These are phyloP conservation scores for Tipula confusa DNA, from an alignment of 2,888 invertebrate genomes.

Conservation along the genomic window DNA sequence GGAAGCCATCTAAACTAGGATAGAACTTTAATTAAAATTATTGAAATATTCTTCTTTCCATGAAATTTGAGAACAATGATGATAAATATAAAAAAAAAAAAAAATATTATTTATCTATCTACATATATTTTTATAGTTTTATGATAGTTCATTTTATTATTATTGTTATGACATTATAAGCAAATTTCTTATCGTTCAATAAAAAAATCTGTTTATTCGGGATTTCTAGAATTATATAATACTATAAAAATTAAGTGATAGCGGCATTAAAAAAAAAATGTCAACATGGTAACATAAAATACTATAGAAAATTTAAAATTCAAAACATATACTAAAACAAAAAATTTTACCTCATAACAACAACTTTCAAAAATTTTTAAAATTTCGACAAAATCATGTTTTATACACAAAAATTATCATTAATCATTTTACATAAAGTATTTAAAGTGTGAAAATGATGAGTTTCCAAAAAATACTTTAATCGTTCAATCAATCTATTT, in stretches of 20 bases:
- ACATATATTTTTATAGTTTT: constrained; percentile 12
- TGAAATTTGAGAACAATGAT: constrained; percentile 26
- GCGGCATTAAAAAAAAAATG: not conserved
- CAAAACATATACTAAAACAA: not conserved
- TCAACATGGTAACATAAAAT: not conserved
- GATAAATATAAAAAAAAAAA: not conserved
- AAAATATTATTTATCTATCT: constrained; percentile 21
- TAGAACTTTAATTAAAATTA: constrained; percentile 29
- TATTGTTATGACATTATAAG: constrained; percentile 26
- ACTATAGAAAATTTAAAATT: not conserved
- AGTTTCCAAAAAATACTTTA: constrained; percentile 5
- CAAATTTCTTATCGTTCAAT: not conserved
- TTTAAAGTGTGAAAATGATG: constrained; percentile 12
- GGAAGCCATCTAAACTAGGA: constrained; percentile 20
- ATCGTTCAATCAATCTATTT: constrained; percentile 25
- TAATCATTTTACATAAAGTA: constrained; percentile 20
- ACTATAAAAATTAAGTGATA: not conserved
- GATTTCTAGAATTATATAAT: not conserved
- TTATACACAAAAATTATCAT: not conserved
- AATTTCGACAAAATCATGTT: not conserved
- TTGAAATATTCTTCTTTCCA: not conserved
- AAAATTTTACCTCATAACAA: not conserved
- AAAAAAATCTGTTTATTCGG: constrained; percentile 20
- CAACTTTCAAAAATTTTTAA: not conserved
- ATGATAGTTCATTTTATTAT: constrained; percentile 27